These are phyloP conservation scores for Amiota minor DNA, from an alignment of 2,888 invertebrate genomes.

Conservation along the genomic window DNA sequence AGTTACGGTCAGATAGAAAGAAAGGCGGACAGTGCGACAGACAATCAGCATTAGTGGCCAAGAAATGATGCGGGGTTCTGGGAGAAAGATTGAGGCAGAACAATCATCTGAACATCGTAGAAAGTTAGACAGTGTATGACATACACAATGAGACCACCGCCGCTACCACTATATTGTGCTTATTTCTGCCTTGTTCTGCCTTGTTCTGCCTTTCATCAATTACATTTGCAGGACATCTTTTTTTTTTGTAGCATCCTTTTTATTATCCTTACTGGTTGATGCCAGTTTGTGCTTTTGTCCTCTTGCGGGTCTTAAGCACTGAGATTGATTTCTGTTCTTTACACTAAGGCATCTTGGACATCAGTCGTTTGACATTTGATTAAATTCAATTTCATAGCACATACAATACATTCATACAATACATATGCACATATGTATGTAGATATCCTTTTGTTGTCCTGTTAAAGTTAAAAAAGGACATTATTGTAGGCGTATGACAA, in stretches of 20 bases:
- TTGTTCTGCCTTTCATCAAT: constrained; percentile 56
- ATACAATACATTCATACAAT: constrained; percentile 38
- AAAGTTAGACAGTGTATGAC: too few species aligned
- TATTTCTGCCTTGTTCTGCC: constrained; percentile 41
- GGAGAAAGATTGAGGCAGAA: too few species aligned
- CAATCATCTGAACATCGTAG: too few species aligned
- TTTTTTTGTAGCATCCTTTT: background rate
- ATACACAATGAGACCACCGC: constrained; percentile 34
- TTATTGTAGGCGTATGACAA: background rate
- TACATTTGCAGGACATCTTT: constrained; percentile 49
- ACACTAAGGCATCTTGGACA: constrained; percentile 49
- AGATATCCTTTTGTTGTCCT: constrained; percentile 41
- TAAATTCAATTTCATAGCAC: constrained; percentile 70
- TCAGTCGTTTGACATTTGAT: constrained; percentile 63
- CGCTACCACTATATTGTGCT: constrained; percentile 48
- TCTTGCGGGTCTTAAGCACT: constrained; percentile 18
- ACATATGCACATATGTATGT: constrained; percentile 5
- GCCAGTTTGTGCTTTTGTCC: background rate
- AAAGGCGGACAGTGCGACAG: background rate
- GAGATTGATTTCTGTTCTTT: constrained; percentile 69
- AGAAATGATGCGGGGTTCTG: too few species aligned
- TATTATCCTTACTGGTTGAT: constrained; percentile 5
- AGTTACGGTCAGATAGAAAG: constrained; percentile 63
- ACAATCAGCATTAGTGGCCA: constrained; percentile 11
- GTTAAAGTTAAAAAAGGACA: constrained; percentile 55